Base-by-base conservation (phyloP, 2,113 vertebrate genomes). In the Galemys pyrenaicus region DNA sequence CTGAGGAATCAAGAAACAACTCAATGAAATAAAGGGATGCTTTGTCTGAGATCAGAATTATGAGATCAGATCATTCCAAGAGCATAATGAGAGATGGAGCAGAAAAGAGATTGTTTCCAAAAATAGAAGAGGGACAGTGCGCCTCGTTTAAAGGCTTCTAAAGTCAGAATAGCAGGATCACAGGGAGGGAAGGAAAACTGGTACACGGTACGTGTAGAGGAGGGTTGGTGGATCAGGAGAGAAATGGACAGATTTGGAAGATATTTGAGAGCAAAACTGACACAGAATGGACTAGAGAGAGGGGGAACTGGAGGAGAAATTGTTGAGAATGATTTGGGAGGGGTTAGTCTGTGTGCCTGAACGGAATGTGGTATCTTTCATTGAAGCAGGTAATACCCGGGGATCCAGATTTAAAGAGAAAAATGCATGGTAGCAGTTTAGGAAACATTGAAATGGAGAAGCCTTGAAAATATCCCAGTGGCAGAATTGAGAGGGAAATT, bases 1-100 rank as follows among this genome's bases (percentile, higher is more conserved):
- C 37, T 71, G 26, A 92, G 35, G 39, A 46, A 92, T 77, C 58
- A 79, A 85, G 6, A 58, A 58, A 85, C 22, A 87, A 64, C 91
- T 91, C 44, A 35, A 30, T 75, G 17, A 4, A 16, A 32, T 20
- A n/a, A 39, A 77, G 24, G 12, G 22, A 75, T 3, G 5, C 12
- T 77, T 49, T 73, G 84, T 22, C 77, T 73, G n/a, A 70, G 28
- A 62, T 78, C 24, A 83, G 58, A 92, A 95, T 87, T 58, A 44
- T 24, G n/a, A 92, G n/a, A n/a, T n/a, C n/a, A n/a, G n/a, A n/a
- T n/a, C n/a, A n/a, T 92, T 92, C 46, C 19, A 4, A 77, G 39
- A n/a, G 73, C 44, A 54, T 58, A 60, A 35, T 58, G 28, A 94
- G 9, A 39, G 44, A 78, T 7, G 10, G 10, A n/a, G 26, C 30